Evolutionary conservation across 2,797 vertebrate genomes (phyloP).

Genomic region (Enteromius anoplus): DNA sequence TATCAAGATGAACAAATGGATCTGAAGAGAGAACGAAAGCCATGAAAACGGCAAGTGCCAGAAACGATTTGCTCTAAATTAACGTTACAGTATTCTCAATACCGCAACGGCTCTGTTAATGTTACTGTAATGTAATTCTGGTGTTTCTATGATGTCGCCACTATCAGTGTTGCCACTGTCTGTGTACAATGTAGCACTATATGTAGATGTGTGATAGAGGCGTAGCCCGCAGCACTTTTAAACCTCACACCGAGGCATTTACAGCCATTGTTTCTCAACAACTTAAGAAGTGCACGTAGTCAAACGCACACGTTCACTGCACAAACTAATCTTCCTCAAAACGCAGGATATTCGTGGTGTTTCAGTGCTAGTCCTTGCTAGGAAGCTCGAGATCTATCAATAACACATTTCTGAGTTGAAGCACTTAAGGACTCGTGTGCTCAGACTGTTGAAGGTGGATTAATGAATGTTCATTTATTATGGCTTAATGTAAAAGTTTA

Average conservation of each 20-base stretch:
- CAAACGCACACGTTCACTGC: slow-evolving; percentile 51
- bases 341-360: slow-evolving; percentile 49
- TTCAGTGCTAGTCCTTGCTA: slow-evolving; percentile 50
- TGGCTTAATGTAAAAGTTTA: slow-evolving; percentile 76
- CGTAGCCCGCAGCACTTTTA: slow-evolving; percentile 53
- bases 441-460: slow-evolving; percentile 54
- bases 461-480: slow-evolving; percentile 69
- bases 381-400: slow-evolving; percentile 55
- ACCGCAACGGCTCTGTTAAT: slow-evolving; percentile 69
- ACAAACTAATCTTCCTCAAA: slow-evolving; percentile 52
- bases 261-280: slow-evolving; percentile 51
- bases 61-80: slow-evolving; percentile 53
- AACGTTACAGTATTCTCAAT: slow-evolving; percentile 70
- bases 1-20: slow-evolving; percentile 39
- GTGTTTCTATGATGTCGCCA: slow-evolving; percentile 60
- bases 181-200: slow-evolving; percentile 57
- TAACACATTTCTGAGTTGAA: slow-evolving; percentile 42
- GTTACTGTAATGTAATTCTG: slow-evolving; percentile 68
- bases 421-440: slow-evolving; percentile 46
- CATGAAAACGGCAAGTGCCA: slow-evolving; percentile 41
- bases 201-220: slow-evolving; percentile 57
- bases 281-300: slow-evolving; percentile 43
- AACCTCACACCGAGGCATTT: slow-evolving; percentile 48
- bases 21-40: slow-evolving; percentile 29
- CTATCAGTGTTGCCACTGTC: slow-evolving; percentile 57